Conservation (phyloP, 1,140 invertebrate species). For the Orius laevigatus region DNA sequence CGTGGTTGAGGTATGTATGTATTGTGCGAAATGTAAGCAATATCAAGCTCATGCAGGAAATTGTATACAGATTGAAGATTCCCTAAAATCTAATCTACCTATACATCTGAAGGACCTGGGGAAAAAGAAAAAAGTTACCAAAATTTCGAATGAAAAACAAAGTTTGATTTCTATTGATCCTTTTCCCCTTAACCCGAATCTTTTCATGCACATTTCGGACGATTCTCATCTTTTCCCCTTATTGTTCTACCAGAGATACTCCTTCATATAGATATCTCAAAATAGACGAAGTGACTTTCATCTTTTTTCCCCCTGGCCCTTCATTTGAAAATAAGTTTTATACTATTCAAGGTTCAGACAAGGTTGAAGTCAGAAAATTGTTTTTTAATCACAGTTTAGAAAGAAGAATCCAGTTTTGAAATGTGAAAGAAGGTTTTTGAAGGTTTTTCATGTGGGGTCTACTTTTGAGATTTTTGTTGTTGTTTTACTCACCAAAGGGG, state of each 20-base stretch:
- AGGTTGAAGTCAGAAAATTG: not conserved
- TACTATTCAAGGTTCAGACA: not conserved
- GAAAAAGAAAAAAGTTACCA: not conserved
- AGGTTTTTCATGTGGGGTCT: not conserved
- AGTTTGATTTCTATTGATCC: not conserved
- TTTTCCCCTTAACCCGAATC: not conserved
- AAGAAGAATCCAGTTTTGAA: not conserved
- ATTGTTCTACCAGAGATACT: not conserved
- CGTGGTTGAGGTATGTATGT: not conserved
- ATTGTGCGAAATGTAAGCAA: not conserved
- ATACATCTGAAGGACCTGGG: not conserved
- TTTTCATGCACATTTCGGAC: too few relatives aligned
- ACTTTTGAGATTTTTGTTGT: not conserved
- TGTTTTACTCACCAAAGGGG: slow-evolving; percentile 28
- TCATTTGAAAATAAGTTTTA: not conserved
- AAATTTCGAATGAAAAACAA: not conserved
- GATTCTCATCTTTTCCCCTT: not conserved
- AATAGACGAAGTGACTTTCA: too few relatives aligned
- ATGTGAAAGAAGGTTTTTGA: not conserved
- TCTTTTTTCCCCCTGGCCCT: too few relatives aligned
- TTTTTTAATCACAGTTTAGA: not conserved
- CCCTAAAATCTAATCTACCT: not conserved
- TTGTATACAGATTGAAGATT: not conserved
- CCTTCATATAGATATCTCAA: too few relatives aligned
- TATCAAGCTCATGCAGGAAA: not conserved